These are phyloP conservation scores for Hippoglossus hippoglossus DNA, from an alignment of 2,797 vertebrate genomes.

Conservation along the genomic window DNA sequence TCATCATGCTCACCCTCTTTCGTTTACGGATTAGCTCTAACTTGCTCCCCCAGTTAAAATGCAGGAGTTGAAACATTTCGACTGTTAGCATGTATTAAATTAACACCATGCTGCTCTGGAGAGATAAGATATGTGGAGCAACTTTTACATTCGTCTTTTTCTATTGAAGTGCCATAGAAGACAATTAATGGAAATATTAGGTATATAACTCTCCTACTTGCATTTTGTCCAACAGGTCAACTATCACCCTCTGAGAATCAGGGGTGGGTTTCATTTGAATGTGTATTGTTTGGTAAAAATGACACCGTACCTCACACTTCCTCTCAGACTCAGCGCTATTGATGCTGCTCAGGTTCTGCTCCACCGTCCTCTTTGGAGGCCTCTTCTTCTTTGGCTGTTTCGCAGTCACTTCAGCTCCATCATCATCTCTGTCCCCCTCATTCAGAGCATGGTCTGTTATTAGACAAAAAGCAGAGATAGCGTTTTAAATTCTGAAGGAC, in stretches of 20 bases:
- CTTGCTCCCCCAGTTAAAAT: too few relatives aligned
- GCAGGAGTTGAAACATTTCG: too few relatives aligned
- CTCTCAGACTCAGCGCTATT: constrained; percentile 85
- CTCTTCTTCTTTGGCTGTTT: constrained; percentile 88
- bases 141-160: too few relatives aligned
- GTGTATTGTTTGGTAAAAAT: too few relatives aligned
- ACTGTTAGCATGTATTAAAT: too few relatives aligned
- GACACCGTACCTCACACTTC: constrained; percentile 85
- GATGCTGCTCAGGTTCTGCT: constrained; percentile 92
- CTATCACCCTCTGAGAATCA: background rate
- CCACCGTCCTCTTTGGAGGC: constrained; percentile 89
- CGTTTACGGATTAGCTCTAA: too few relatives aligned
- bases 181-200: background rate
- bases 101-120: too few relatives aligned
- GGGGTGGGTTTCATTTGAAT: background rate
- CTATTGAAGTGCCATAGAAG: background rate
- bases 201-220: too few relatives aligned
- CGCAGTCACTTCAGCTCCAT: constrained; percentile 43
- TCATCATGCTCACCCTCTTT: too few relatives aligned
- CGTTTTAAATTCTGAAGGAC: background rate
- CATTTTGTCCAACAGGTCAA: background rate
- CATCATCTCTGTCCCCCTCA: constrained; percentile 43
- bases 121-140: too few relatives aligned
- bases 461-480: background rate
- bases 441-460: constrained; percentile 56